Conservation (phyloP, 2,797 vertebrate species). For the Parauchenoglanis punctatus region DNA sequence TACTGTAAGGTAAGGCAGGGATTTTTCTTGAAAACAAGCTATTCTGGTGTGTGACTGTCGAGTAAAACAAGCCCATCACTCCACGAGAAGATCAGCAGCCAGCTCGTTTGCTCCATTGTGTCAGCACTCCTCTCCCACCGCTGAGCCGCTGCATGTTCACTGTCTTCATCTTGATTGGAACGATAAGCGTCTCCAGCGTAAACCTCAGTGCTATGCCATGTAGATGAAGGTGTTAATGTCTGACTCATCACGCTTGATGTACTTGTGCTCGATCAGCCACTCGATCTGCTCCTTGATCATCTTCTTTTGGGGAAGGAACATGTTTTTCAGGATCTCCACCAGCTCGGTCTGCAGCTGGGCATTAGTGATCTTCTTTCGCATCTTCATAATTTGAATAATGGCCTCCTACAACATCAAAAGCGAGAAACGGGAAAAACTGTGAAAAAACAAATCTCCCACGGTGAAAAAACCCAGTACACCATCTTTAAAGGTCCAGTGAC, state of each 20-base stretch:
- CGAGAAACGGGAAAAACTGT: not conserved
- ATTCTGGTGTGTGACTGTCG: slow-evolving; percentile 78
- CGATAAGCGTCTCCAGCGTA: slow-evolving; percentile 44
- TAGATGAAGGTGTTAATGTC: slow-evolving; percentile 99
- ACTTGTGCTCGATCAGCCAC: slow-evolving; percentile 99
- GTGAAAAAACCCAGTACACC: too few species aligned
- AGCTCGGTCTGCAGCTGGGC: slow-evolving; percentile 99
- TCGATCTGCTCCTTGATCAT: slow-evolving; percentile 99
- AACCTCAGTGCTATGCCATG: slow-evolving; percentile 86
- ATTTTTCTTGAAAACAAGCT: slow-evolving; percentile 73
- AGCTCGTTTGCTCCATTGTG: slow-evolving; percentile 59
- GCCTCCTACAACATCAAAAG: slow-evolving; percentile 82
- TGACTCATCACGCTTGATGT: slow-evolving; percentile 95
- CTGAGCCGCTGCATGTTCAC: slow-evolving; percentile 51
- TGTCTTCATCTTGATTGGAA: slow-evolving; percentile 61
- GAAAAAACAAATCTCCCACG: not conserved
- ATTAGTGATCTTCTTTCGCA: slow-evolving; percentile 99
- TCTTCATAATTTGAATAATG: slow-evolving; percentile 99
- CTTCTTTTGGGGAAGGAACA: slow-evolving; percentile 99
- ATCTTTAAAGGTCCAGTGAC: not conserved
- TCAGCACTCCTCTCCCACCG: slow-evolving; percentile 53
- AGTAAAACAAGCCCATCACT: slow-evolving; percentile 73
- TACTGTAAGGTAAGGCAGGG: slow-evolving; percentile 90
- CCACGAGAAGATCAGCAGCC: slow-evolving; percentile 70
- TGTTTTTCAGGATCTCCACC: slow-evolving; percentile 99